These are phyloP conservation scores for Noctua fimbriata DNA, from an alignment of 2,888 invertebrate genomes.

Conservation along the genomic window DNA sequence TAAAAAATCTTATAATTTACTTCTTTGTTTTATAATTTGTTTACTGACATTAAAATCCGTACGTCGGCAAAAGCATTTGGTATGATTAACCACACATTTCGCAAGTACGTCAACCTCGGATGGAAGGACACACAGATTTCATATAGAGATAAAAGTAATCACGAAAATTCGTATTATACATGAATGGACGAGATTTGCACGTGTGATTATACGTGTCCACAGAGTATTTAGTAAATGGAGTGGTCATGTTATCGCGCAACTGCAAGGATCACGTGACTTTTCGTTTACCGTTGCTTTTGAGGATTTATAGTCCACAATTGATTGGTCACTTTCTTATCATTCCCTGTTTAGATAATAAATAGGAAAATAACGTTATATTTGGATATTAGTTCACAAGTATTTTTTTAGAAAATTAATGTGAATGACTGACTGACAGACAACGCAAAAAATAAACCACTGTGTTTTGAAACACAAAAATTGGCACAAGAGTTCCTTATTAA, in stretches of 20 bases:
- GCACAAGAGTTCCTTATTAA: neutral
- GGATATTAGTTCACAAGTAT: too few relatives aligned
- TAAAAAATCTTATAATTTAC: neutral
- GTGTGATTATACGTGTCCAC: conserved; percentile 55
- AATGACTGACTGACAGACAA: too few relatives aligned
- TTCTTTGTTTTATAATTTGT: conserved; percentile 18
- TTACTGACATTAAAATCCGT: neutral
- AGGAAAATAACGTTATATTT: too few relatives aligned
- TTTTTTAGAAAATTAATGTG: too few relatives aligned
- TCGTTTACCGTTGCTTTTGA: neutral
- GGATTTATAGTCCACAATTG: neutral
- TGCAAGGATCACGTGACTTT: neutral
- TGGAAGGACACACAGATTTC: conserved; percentile 71
- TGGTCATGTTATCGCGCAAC: neutral
- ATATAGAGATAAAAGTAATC: conserved; percentile 60
- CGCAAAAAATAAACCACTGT: too few relatives aligned
- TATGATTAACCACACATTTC: conserved; percentile 55
- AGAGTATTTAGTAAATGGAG: conserved; percentile 38
- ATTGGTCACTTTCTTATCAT: neutral
- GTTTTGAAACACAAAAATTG: neutral
- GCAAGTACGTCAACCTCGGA: conserved; percentile 69
- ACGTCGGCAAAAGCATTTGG: conserved; percentile 32
- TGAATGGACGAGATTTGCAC: conserved; percentile 74
- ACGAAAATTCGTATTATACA: conserved; percentile 53
- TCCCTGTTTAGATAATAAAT: neutral